Evolutionary conservation across 2,113 vertebrate genomes (phyloP).

Genomic region (Pseudois nayaur): DNA sequence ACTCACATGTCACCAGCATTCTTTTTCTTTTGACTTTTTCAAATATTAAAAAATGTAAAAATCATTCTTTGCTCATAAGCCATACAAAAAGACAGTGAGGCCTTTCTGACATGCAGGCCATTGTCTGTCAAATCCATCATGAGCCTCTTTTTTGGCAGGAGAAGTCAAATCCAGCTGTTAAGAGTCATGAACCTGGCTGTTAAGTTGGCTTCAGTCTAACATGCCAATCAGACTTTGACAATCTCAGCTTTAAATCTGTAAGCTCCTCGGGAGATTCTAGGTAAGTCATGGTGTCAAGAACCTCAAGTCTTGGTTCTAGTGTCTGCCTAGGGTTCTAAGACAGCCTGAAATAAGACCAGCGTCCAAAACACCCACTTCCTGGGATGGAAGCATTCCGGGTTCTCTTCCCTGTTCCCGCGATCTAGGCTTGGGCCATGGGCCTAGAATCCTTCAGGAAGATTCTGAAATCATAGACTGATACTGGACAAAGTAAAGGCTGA

Average conservation of each 20-base stretch:
- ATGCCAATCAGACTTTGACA: not conserved
- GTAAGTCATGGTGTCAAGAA: not conserved
- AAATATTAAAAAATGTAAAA: not conserved
- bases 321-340: not conserved
- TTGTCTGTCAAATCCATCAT: accelerated
- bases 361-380: not conserved
- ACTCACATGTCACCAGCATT: not conserved
- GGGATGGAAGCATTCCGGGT: not conserved
- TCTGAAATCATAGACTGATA: not conserved
- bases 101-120: not conserved
- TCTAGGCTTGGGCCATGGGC: not conserved
- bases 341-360: not conserved
- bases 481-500: not conserved
- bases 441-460: not conserved
- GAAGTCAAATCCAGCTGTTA: not conserved
- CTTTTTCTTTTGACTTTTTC: not conserved
- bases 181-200: not conserved
- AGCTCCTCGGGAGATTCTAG: not conserved
- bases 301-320: not conserved
- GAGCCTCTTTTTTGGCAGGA: not conserved
- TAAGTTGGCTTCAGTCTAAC: not conserved
- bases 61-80: not conserved
- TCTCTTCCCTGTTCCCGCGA: not conserved
- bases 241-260: not conserved
- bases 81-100: not conserved